Percentiles rank a stretch among this genome's conserved stretches.
These are phyloP conservation scores for Xenentodon cancila DNA, from an alignment of 2,797 vertebrate genomes.

Conservation along the genomic window DNA sequence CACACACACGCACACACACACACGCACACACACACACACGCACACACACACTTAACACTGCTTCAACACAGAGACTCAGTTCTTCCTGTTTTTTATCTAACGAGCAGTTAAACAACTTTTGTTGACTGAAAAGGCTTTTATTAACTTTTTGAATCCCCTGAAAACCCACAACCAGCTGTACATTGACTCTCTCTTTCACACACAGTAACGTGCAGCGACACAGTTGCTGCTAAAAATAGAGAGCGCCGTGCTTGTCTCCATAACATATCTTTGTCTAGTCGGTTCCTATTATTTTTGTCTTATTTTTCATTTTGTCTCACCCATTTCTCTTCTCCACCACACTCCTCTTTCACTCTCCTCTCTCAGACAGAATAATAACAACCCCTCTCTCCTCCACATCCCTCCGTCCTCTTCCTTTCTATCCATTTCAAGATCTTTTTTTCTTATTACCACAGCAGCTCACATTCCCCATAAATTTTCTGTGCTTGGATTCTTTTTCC, in stretches of 20 bases:
- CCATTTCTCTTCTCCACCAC: conserved; percentile 6
- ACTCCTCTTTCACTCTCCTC: conserved; percentile 18
- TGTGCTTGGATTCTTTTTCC: conserved; percentile 56
- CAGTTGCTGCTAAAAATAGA: conserved; percentile 53
- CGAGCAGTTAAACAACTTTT: conserved; percentile 7
- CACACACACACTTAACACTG: too few relatives aligned
- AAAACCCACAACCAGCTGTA: conserved; percentile 21
- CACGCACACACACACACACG: too few relatives aligned
- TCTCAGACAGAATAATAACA: conserved; percentile 57
- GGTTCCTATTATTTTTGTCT: conserved; percentile 30
- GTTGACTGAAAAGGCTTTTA: conserved; percentile 12
- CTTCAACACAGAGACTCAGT: neutral
- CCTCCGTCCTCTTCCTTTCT: conserved; percentile 21
- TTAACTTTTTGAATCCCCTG: neutral
- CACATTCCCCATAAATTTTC: conserved; percentile 57
- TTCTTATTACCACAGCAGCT: conserved; percentile 49
- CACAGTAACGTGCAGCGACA: conserved; percentile 3
- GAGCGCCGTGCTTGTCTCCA: conserved; percentile 39
- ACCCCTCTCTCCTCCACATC: conserved; percentile 33
- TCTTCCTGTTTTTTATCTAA: conserved; percentile 14
- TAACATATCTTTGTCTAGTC: conserved; percentile 44
- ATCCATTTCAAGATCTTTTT: conserved; percentile 38
- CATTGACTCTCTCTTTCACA: conserved; percentile 22
- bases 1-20: too few relatives aligned
- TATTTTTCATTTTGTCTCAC: conserved; percentile 24